These are phyloP conservation scores for Aphelocoma californica DNA, from an alignment of 2,797 vertebrate species.

Conservation along the genomic window DNA sequence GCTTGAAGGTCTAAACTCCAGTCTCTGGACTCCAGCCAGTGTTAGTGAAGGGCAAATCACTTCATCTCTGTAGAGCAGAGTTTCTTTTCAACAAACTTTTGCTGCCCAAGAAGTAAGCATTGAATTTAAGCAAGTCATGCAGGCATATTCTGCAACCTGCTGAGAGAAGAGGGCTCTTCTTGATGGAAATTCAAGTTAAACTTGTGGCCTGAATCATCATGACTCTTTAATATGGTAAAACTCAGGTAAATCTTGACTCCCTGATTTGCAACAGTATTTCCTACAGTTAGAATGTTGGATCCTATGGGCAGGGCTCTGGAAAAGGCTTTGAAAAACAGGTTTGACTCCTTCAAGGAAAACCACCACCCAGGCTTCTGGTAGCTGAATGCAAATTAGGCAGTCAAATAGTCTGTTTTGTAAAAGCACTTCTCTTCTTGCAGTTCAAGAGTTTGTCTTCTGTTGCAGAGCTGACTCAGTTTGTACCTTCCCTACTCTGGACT, in stretches of 20 bases:
- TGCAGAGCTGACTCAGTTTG: not conserved
- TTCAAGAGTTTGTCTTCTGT: not conserved
- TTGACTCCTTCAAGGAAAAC: slow-evolving; percentile 38
- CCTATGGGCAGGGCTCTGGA: not conserved
- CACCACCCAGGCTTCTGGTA: not conserved
- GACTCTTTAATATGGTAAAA: not conserved
- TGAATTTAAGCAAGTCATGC: not conserved
- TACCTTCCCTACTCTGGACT: rapidly evolving
- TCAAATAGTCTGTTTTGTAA: not conserved
- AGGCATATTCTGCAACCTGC: not conserved
- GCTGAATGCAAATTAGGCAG: not conserved
- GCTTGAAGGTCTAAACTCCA: not conserved
- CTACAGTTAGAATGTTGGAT: not conserved
- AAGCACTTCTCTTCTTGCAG: not conserved
- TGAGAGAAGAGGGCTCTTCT: not conserved
- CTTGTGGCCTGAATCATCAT: not conserved
- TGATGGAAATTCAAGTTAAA: not conserved
- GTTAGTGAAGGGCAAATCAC: not conserved
- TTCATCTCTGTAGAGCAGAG: not conserved
- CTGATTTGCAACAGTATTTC: not conserved
- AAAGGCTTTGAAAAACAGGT: slow-evolving; percentile 56
- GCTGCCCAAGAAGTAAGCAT: not conserved
- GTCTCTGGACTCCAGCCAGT: not conserved
- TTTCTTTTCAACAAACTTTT: not conserved
- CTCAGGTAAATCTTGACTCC: not conserved